Evolutionary conservation across 2,888 invertebrate genomes (phyloP).

Genomic region (Drosophila pseudotalamancana): DNA sequence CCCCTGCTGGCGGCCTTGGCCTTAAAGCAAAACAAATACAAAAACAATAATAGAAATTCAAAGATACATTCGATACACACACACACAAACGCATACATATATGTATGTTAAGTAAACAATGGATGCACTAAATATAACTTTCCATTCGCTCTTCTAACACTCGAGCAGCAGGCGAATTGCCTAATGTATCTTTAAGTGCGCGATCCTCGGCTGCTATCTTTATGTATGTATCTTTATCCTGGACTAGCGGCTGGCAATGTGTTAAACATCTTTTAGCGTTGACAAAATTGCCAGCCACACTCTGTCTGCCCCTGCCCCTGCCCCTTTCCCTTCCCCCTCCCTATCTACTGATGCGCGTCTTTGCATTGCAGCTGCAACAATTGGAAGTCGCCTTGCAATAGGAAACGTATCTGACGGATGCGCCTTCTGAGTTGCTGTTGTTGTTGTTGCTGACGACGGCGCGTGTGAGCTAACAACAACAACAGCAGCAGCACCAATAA

Average conservation of each 20-base stretch:
- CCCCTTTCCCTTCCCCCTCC: background rate
- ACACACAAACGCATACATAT: background rate
- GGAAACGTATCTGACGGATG: slow-evolving; percentile 73
- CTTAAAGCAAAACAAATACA: slow-evolving; percentile 26
- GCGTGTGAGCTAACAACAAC: slow-evolving; percentile 59
- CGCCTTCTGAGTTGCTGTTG: slow-evolving; percentile 29
- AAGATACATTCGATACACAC: slow-evolving; percentile 2
- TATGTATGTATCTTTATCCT: slow-evolving; percentile 12
- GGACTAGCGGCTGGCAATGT: slow-evolving; percentile 68
- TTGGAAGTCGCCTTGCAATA: slow-evolving; percentile 64
- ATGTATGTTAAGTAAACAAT: slow-evolving; percentile 44
- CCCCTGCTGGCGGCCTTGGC: slow-evolving; percentile 41
- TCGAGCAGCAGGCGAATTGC: slow-evolving; percentile 28
- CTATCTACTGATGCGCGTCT: background rate
- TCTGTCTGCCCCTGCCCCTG: background rate
- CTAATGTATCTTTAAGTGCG: slow-evolving; percentile 45
- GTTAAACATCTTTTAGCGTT: slow-evolving; percentile 80
- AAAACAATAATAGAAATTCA: background rate
- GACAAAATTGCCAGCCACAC: slow-evolving; percentile 71
- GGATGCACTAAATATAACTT: slow-evolving; percentile 47
- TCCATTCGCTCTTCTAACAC: slow-evolving; percentile 18
- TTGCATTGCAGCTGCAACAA: slow-evolving; percentile 71
- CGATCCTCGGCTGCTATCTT: slow-evolving; percentile 12
- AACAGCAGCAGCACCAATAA: slow-evolving; percentile 38
- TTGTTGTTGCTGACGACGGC: slow-evolving; percentile 42